Conservation (phyloP, 2,888 invertebrate species). For the Chymomyza caudatula region DNA sequence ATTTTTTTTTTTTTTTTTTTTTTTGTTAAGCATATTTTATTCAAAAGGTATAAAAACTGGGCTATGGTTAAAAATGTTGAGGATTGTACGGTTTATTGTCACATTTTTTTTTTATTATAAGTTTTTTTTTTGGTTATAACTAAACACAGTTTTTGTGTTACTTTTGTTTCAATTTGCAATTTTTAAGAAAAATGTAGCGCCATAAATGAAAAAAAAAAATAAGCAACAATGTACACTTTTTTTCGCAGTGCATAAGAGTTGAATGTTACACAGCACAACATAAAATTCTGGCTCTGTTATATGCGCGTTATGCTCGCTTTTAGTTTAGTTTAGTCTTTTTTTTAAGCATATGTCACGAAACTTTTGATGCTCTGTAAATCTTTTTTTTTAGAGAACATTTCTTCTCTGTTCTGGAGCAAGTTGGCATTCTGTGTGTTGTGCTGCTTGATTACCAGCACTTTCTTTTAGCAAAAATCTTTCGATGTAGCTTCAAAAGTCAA, state of each 20-base stretch:
- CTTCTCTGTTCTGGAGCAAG: too few species aligned
- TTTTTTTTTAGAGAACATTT: too few species aligned
- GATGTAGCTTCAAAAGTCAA: too few species aligned
- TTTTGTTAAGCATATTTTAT: slow-evolving; percentile 10
- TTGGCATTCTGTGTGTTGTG: too few species aligned
- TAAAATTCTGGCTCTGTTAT: too few species aligned
- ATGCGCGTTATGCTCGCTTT: too few species aligned
- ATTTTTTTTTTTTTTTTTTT: slow-evolving; percentile 6
- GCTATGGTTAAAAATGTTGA: slow-evolving; percentile 44
- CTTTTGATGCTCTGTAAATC: too few species aligned
- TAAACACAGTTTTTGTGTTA: neutral
- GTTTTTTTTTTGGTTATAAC: slow-evolving; percentile 4
- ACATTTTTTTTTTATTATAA: slow-evolving; percentile 7
- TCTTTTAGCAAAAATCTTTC: too few species aligned
- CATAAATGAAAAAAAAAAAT: neutral
- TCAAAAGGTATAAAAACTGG: slow-evolving; percentile 34
- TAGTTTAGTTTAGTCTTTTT: too few species aligned
- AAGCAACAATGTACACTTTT: neutral
- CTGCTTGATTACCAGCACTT: too few species aligned
- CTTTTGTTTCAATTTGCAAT: neutral
- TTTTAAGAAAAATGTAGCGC: neutral
- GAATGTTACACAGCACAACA: too few species aligned
- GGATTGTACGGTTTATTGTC: slow-evolving; percentile 26
- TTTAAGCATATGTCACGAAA: too few species aligned
- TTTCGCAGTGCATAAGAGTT: neutral